Conservation (phyloP, 2,113 vertebrate genomes). For the Ceyx margarethae region DNA sequence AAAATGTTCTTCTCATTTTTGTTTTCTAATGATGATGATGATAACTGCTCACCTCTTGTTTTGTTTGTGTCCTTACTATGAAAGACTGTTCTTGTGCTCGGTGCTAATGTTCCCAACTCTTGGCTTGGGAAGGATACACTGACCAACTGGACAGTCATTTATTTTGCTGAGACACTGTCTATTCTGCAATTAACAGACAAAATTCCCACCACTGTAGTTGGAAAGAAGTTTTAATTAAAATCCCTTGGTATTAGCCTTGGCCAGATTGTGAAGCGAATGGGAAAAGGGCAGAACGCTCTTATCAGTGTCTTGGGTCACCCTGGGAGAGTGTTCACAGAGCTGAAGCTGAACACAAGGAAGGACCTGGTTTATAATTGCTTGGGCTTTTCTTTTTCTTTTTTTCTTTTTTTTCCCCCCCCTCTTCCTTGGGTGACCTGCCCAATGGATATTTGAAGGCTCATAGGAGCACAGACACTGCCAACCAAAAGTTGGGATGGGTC, state of each 20-base stretch:
- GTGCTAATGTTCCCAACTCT: conserved; percentile 9
- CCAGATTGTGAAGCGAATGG: neutral
- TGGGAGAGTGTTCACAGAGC: neutral
- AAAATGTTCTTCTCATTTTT: conserved; percentile 2
- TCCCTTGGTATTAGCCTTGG: conserved; percentile 6
- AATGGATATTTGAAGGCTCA: neutral
- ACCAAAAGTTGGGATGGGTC: conserved; percentile 41
- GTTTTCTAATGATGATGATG: neutral
- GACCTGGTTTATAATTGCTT: conserved; percentile 50
- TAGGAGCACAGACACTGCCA: conserved; percentile 39
- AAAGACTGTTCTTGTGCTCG: conserved; percentile 13
- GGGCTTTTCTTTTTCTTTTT: neutral
- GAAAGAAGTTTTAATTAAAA: conserved; percentile 61
- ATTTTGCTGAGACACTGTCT: neutral
- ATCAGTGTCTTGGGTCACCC: conserved; percentile 2
- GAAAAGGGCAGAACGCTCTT: neutral
- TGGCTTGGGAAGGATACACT: neutral
- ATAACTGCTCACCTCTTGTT: neutral
- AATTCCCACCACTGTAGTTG: neutral
- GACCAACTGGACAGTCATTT: neutral
- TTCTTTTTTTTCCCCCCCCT: neutral
- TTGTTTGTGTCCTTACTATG: neutral
- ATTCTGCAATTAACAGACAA: conserved; percentile 53
- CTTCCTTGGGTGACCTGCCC: neutral
- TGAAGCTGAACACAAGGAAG: conserved; percentile 18